These are phyloP conservation scores for Cassiopea andromeda DNA, from an alignment of 30 jellyfish, hydroid and myxozoan species.

Conservation along the genomic window DNA sequence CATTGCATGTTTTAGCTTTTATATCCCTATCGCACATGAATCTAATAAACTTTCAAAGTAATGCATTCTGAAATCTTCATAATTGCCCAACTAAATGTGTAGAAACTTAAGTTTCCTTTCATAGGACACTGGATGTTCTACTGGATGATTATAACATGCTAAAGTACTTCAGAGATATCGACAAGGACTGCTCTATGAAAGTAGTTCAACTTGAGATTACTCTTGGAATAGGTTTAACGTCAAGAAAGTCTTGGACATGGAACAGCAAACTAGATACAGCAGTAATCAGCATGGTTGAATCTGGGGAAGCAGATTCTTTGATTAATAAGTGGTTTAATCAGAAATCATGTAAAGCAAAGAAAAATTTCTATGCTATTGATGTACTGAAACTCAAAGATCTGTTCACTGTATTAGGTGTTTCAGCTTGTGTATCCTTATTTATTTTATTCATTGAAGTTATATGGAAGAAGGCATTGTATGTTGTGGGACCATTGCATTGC, in stretches of 20 bases:
- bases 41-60: too few relatives aligned
- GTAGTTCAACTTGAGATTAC: conserved; percentile 15
- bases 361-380: conserved; percentile 1
- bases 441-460: background rate
- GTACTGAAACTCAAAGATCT: conserved; percentile 10
- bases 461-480: background rate
- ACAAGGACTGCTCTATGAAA: conserved; percentile 30
- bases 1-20: too few relatives aligned
- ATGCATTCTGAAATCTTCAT: too few relatives aligned
- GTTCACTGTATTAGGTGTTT: background rate
- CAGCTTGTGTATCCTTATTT: conserved; percentile 10
- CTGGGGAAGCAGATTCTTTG: conserved; percentile 49
- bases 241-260: conserved; percentile 53
- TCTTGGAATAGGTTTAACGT: conserved; percentile 22
- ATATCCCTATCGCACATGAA: too few relatives aligned
- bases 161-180: conserved; percentile 7
- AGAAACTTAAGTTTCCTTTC: background rate
- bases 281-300: conserved; percentile 4
- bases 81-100: too few relatives aligned
- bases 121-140: conserved; percentile 26
- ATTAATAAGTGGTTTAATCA: conserved; percentile 37
- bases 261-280: conserved; percentile 16
- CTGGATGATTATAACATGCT: conserved; percentile 16
- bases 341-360: conserved; percentile 14
- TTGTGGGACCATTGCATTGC: background rate